Evolutionary conservation across 2,797 vertebrate species (phyloP), one percentile per base, ranked within the genome.

Genomic region (Oceanodroma leucorhoa): DNA sequence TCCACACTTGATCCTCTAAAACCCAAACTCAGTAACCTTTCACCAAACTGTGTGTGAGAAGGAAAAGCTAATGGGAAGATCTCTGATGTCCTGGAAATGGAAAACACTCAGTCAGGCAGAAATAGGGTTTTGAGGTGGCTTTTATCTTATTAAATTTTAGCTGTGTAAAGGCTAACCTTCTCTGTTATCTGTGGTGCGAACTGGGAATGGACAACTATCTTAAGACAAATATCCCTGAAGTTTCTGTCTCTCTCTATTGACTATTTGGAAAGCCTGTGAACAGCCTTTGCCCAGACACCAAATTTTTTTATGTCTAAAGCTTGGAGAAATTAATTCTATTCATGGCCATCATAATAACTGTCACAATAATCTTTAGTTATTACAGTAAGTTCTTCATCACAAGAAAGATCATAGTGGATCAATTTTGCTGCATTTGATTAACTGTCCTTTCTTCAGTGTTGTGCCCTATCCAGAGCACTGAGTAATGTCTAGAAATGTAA

Each of bases 311-410:
- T 83, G n/a, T 83, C 61, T 90, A 73, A 70, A 83, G 17, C 29
- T 48, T 60, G 32, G 58, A 87, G 40, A 81, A 90, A 82, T 81
- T 85, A n/a, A 75, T 67, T 92, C 53, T 92, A 22, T 62, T 48
- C 36, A 40, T 67, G 53, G 40, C 18, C 73, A 75, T 89, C 53
- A 67, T 64, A 73, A 92, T 71, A 92, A 89, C 70, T 89, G 81
- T 83, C 81, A 71, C 54, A 76, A 65, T 86, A 90, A 79, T 91
- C 41, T 84, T 94, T 88, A 80, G 24, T 93, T 84, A 79, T 89
- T 87, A 65, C 46, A 83, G 1, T 83, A 90, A 91, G 66, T 84
- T 78, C 73, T 95, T 92, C 67, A 65, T 27, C 58, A 80, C 24
- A 36, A 32, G 54, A 87, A 84, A 90, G 70, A 89, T 87, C 75